Percentiles rank a stretch among this genome's conserved stretches.
phyloP scores from a whole-genome alignment of 2,888 invertebrate genomes.

The Tipula unca region DNA sequence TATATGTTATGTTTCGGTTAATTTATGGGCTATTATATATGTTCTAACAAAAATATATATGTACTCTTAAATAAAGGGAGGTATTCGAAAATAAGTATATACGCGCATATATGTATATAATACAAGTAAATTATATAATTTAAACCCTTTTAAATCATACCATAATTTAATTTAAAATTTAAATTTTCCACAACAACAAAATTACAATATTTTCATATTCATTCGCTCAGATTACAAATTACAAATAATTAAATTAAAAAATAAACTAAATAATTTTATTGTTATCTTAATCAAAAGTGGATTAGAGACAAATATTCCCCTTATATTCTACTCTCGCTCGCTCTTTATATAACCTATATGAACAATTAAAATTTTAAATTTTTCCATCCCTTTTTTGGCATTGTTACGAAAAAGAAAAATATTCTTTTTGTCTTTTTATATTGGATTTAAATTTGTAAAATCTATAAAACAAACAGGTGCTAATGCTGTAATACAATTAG shows the following conservation, averaged over 20 bases:
- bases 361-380: background rate
- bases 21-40: background rate
- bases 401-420: background rate
- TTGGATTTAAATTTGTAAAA: background rate
- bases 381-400: background rate
- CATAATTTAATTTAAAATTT: background rate
- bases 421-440: background rate
- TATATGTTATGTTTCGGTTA: background rate
- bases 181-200: background rate
- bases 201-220: background rate
- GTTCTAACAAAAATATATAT: background rate
- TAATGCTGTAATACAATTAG: background rate
- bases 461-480: background rate
- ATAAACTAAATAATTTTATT: conserved; percentile 10
- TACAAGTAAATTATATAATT: background rate
- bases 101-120: too few relatives aligned
- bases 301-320: background rate
- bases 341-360: background rate
- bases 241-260: conserved; percentile 8
- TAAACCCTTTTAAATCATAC: conserved; percentile 1
- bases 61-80: background rate
- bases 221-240: background rate
- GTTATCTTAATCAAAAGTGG: conserved; percentile 14
- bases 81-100: background rate
- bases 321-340: background rate